Percentiles rank a stretch among this genome's conserved stretches.
Conservation (phyloP, 1,140 invertebrate species). For the Bombus fervidus region DNA sequence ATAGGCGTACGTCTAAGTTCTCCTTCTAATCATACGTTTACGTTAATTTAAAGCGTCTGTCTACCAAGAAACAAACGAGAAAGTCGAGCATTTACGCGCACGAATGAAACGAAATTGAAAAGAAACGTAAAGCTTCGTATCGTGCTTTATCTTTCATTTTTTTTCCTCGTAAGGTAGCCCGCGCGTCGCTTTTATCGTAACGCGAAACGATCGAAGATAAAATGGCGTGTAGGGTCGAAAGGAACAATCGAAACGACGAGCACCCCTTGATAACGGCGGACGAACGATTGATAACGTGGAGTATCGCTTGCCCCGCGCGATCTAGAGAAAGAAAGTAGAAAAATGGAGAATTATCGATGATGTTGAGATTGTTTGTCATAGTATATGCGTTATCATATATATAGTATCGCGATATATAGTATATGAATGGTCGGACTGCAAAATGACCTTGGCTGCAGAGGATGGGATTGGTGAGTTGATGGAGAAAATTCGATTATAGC, state of each 20-base stretch:
- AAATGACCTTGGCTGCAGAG: slow-evolving; percentile 34
- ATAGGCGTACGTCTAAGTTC: neutral
- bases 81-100: neutral
- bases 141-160: too few species aligned
- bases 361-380: slow-evolving; percentile 68
- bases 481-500: neutral
- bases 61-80: neutral
- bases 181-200: neutral
- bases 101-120: neutral
- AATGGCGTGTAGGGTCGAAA: neutral
- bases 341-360: slow-evolving; percentile 63
- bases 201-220: neutral
- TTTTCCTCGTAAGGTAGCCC: neutral
- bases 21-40: neutral
- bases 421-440: slow-evolving; percentile 60
- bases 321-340: slow-evolving; percentile 29
- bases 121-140: neutral
- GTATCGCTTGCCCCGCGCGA: slow-evolving; percentile 25
- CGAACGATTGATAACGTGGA: slow-evolving; percentile 25
- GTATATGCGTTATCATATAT: slow-evolving; percentile 67
- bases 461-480: slow-evolving; percentile 20
- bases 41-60: neutral
- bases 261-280: neutral
- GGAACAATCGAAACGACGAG: neutral
- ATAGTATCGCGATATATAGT: slow-evolving; percentile 59